Conservation (phyloP, 1,140 invertebrate genomes). For the Drosophila eugracilis region DNA sequence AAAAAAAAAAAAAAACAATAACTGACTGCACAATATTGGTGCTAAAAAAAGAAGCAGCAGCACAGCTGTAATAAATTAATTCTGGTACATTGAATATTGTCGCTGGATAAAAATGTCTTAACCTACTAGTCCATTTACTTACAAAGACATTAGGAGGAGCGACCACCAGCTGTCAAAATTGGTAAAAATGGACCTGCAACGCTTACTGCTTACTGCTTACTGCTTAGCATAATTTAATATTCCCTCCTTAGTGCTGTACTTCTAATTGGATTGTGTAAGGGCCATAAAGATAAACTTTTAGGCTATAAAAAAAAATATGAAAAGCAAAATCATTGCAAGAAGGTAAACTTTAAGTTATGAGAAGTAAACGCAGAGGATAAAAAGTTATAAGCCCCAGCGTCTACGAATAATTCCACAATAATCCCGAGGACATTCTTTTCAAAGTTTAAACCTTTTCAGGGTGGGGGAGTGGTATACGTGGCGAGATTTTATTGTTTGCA, state of each 20-base stretch:
- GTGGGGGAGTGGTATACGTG: not conserved
- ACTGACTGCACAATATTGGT: not conserved
- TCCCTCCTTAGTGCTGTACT: not conserved
- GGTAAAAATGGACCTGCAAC: not conserved
- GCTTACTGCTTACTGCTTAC: too few relatives aligned
- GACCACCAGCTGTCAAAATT: not conserved
- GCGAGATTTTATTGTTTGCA: not conserved
- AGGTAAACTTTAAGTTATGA: conserved; percentile 2
- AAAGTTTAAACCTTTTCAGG: not conserved
- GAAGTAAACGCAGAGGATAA: conserved; percentile 1
- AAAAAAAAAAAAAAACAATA: too few relatives aligned
- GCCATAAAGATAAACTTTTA: not conserved
- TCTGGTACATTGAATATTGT: conserved; percentile 8
- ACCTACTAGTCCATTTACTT: not conserved
- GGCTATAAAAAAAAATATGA: not conserved
- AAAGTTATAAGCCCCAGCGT: not conserved
- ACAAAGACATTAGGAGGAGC: not conserved
- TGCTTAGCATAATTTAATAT: conserved; percentile 5
- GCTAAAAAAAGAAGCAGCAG: too few relatives aligned
- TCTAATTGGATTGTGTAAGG: conserved; percentile 1
- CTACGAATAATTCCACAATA: not conserved
- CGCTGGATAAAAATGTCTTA: not conserved
- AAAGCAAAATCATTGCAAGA: not conserved
- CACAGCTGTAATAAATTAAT: not conserved
- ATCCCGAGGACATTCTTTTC: not conserved